Evolutionary conservation across 1,140 invertebrate genomes (phyloP), one percentile per base, ranked within the genome.

Genomic region (Ceratina calcarata): DNA sequence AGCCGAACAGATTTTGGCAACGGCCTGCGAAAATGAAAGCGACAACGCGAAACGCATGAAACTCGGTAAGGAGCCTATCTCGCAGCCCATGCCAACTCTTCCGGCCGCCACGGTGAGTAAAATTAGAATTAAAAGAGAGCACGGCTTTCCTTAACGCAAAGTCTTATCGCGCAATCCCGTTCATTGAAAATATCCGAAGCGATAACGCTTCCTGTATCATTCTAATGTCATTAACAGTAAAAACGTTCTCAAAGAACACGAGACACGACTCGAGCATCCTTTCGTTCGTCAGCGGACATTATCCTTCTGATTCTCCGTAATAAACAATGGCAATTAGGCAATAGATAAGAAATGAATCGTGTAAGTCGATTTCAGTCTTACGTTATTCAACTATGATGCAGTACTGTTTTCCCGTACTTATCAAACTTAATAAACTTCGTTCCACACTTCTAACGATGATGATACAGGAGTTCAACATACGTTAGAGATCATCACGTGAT

Each of bases 21-120:
- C 96, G 86, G 98, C 98, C 62, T 99, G 98, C 92, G 98, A 99
- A 93, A 99, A 99, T 92, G 98, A 99, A 93, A 98, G 97, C 91
- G 96, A 98, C 91, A 99, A 99, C 92, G 98, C 98, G 45, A 99
- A 99, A 93, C 95, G 98, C 87, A 99, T 99, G 98, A 95, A 98
- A 81, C 95, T 99, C 88, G 98, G 98, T 72, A 94, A 99, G 84
- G 98, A 99, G 91, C 98, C 98, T 58, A 96, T 99, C 91, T 96
- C 97, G 93, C 96, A 98, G 92, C 96, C 96, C 22, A 95, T 97
- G 94, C 96, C 96, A 82, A 94, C 96, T 78, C 93, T 95, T 73
- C 94, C 95, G 67, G 94, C 94, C 68, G 95, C 94, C 22, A 94
- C 94, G 81, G 93, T 93, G 86, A 93, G 92, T 90, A 83, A 75